phyloP scores from a whole-genome alignment of 2,888 invertebrate species.

The Plebejus argus region DNA sequence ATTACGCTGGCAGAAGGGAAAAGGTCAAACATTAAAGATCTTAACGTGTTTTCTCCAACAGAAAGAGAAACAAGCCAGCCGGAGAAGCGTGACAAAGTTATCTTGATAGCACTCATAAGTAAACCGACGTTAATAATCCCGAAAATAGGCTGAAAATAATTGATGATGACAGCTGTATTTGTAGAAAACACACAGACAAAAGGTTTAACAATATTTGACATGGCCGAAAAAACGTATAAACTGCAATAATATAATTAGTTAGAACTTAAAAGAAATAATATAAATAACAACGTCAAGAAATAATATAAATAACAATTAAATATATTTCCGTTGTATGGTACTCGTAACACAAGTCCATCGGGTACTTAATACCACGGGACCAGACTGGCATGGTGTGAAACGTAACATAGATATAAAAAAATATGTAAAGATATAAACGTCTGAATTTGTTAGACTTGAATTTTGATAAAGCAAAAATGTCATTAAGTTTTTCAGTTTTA shows the following conservation, averaged over 20 bases:
- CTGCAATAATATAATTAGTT: too few species aligned
- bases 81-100: slow-evolving; percentile 25
- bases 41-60: slow-evolving; percentile 24
- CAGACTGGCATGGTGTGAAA: too few species aligned
- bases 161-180: slow-evolving; percentile 17
- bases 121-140: slow-evolving; percentile 18
- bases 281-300: too few species aligned
- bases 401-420: too few species aligned
- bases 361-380: too few species aligned
- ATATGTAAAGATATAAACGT: too few species aligned
- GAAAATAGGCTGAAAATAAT: slow-evolving; percentile 17
- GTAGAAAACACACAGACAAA: background rate
- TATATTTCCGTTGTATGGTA: too few species aligned
- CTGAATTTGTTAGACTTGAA: too few species aligned
- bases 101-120: slow-evolving; percentile 28
- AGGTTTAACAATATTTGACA: background rate
- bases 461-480: background rate
- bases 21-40: slow-evolving; percentile 31
- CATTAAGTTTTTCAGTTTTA: background rate
- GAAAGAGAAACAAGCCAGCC: slow-evolving; percentile 27
- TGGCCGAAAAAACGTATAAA: too few species aligned
- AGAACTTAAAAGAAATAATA: too few species aligned
- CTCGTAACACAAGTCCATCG: too few species aligned
- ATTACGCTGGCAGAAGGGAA: slow-evolving; percentile 26
- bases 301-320: too few species aligned